Conservation (phyloP, 2,888 invertebrate genomes). For the Xanthorhoe spadicearia region DNA sequence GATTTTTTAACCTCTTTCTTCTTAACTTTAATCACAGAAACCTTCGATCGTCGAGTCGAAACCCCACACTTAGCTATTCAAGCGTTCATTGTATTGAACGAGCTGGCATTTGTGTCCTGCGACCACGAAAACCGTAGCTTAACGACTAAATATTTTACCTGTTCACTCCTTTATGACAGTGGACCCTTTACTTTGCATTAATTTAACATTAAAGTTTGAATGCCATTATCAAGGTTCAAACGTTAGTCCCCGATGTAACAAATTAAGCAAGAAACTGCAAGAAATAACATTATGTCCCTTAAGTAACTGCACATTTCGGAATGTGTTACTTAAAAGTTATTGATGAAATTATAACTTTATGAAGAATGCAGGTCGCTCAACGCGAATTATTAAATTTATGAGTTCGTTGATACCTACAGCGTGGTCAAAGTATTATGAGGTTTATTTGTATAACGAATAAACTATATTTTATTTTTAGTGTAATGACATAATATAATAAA, state of each 20-base stretch:
- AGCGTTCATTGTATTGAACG: not conserved
- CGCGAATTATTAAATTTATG: too few relatives aligned
- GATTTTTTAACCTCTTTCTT: too few relatives aligned
- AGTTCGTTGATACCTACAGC: not conserved
- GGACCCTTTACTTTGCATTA: constrained; percentile 68
- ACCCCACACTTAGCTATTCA: too few relatives aligned
- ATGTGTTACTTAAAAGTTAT: not conserved
- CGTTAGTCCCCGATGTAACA: constrained; percentile 5
- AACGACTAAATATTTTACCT: constrained; percentile 65
- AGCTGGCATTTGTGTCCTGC: constrained; percentile 5
- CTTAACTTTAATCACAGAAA: too few relatives aligned
- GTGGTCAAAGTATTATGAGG: too few relatives aligned
- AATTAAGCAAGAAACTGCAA: constrained; percentile 8
- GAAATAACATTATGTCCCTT: not conserved
- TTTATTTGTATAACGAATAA: too few relatives aligned
- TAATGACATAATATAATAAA: too few relatives aligned
- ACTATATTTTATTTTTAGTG: too few relatives aligned
- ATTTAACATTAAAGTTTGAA: constrained; percentile 68
- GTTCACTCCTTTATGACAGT: constrained; percentile 57
- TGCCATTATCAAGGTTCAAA: constrained; percentile 59
- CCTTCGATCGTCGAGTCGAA: too few relatives aligned
- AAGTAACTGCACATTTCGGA: not conserved
- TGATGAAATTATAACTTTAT: not conserved
- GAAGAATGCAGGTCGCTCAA: too few relatives aligned
- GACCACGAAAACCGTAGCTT: constrained; percentile 44